phyloP scores from a whole-genome alignment of 2,797 vertebrate genomes.

The Ara ararauna region DNA sequence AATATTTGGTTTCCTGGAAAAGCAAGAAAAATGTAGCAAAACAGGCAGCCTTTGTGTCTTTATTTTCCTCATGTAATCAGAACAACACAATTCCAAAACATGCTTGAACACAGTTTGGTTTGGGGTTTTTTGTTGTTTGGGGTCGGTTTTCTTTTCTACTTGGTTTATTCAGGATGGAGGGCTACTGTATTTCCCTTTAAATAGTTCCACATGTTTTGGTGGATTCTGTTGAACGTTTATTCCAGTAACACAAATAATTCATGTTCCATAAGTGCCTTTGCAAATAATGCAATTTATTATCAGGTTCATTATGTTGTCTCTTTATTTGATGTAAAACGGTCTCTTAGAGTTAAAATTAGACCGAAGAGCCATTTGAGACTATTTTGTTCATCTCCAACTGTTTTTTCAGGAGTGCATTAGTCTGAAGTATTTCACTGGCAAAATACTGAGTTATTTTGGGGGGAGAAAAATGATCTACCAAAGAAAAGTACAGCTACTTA shows the following conservation, averaged over 20 bases:
- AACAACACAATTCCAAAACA: neutral
- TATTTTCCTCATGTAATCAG: neutral
- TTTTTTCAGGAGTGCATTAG: constrained; percentile 52
- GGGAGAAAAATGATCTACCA: neutral
- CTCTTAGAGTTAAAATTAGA: constrained; percentile 51
- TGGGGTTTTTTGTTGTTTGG: neutral
- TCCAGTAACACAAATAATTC: constrained; percentile 27
- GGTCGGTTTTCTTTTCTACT: neutral
- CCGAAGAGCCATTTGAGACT: constrained; percentile 44
- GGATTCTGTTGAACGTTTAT: constrained; percentile 44
- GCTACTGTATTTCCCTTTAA: neutral
- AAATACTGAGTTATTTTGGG: constrained; percentile 35
- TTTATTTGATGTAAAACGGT: constrained; percentile 39
- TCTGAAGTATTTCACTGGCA: constrained; percentile 29
- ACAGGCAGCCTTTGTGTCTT: constrained; percentile 2
- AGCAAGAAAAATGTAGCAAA: constrained; percentile 6
- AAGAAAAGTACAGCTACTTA: constrained; percentile 24
- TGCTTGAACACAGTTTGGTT: neutral
- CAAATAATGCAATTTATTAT: constrained; percentile 23
- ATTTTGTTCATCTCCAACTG: constrained; percentile 31
- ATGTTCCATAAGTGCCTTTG: neutral
- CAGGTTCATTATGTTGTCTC: constrained; percentile 33
- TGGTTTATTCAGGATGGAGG: neutral
- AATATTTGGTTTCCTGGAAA: constrained; percentile 67
- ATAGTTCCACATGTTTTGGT: constrained; percentile 18